Evolutionary conservation across 2,797 vertebrate genomes (phyloP), one percentile per base, ranked within the genome.

Genomic region (Tragelaphus eurycerus): DNA sequence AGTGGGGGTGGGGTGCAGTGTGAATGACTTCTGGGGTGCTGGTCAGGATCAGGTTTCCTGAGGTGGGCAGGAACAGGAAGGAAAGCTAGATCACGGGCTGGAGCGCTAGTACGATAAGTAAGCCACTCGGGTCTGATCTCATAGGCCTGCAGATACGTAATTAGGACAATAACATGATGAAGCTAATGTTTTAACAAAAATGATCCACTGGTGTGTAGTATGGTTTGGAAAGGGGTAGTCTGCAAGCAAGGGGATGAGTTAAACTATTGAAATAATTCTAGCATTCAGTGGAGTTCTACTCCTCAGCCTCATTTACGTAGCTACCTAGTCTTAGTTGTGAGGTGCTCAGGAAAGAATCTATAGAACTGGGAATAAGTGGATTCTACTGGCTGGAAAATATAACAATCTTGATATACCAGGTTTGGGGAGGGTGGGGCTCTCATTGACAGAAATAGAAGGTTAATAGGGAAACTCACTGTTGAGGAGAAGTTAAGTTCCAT

Each of bases 191-290:
- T 81, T 92, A 71, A 86, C 27, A 57, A 83, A 95, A 90, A 55
- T 67, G 25, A 64, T 34, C 55, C 50, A 23, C 38, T 67, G 13
- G 4, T 91, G 6, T 93, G 2, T 78, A 29, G 13, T 96, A 55
- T 86, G 27, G 50, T 89, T 82, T 97, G 60, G 71, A 92, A 95
- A 82, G 43, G 11, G 14, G 19, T 31, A 82, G 67, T 89, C 46
- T 90, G 29, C 71, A 92, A 95, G 38, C n/a, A 93, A 95, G 88
- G 10, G 25, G 50, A n/a, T 87, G 76, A 85, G n/a, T 90, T 93
- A 82, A 95, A 96, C 60, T 50, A 9, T 95, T 90, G 60, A 89
- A 76, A 46, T 95, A 86, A 50, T 97, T 93, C 25, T 96, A 27
- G 29, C 4, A 0, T 25, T 82, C 19, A 34, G 19, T 74, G 52